Percentiles rank a stretch among this genome's conserved stretches.
Conservation (phyloP, 1,140 invertebrate species). For the Teleogryllus occipitalis region DNA sequence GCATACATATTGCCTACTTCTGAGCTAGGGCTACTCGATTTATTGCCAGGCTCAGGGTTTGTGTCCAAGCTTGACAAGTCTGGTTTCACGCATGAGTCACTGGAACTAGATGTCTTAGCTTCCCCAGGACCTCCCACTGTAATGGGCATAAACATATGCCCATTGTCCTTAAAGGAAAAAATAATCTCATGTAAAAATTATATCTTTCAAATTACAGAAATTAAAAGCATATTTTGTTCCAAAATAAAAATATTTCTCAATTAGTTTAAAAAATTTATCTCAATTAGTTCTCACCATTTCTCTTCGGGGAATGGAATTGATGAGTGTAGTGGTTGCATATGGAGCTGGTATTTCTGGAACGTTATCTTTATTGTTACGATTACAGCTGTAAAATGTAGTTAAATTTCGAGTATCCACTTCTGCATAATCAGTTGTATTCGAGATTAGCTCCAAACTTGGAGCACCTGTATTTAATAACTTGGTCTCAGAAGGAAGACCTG, state of each 20-base stretch:
- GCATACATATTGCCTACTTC: slow-evolving; percentile 14
- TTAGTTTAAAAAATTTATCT: too few species aligned
- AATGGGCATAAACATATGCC: slow-evolving; percentile 22
- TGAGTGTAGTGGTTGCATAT: slow-evolving; percentile 73
- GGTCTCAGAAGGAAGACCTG: slow-evolving; percentile 41
- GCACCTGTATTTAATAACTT: slow-evolving; percentile 49
- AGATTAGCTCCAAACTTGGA: slow-evolving; percentile 4
- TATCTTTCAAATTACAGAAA: too few species aligned
- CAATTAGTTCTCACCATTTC: slow-evolving; percentile 29
- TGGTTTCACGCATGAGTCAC: slow-evolving; percentile 41
- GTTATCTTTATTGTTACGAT: slow-evolving; percentile 33
- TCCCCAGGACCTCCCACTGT: slow-evolving; percentile 13
- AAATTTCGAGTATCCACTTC: slow-evolving; percentile 64
- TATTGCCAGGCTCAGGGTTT: slow-evolving; percentile 32
- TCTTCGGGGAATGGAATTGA: slow-evolving; percentile 34
- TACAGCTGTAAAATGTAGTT: slow-evolving; percentile 70
- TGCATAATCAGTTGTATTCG: slow-evolving; percentile 42
- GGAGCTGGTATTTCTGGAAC: slow-evolving; percentile 62
- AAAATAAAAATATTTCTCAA: too few species aligned
- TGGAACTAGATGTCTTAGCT: slow-evolving; percentile 24
- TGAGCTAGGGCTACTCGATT: slow-evolving; percentile 36
- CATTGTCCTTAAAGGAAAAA: slow-evolving; percentile 19
- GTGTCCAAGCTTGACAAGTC: slow-evolving; percentile 40
- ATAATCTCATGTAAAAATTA: not conserved
- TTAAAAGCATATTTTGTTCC: too few species aligned